phyloP scores from a whole-genome alignment of 2,888 invertebrate species.

The Tetropium fuscum region DNA sequence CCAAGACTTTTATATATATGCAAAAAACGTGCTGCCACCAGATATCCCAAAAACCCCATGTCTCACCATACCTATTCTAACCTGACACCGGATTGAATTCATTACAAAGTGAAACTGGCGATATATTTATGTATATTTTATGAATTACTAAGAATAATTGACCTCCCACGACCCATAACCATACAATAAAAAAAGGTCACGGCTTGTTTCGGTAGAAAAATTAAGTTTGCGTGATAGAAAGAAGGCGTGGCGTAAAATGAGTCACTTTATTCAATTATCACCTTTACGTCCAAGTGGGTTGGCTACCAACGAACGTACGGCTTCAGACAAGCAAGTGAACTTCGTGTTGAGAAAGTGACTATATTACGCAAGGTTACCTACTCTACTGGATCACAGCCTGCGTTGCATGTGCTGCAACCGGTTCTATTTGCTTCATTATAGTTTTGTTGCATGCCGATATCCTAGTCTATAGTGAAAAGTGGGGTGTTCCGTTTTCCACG shows the following conservation, averaged over 20 bases:
- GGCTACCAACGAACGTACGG: neutral
- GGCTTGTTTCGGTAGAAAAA: neutral
- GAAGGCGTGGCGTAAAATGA: neutral
- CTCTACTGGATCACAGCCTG: no score
- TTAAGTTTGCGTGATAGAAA: neutral
- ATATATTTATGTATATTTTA: no score
- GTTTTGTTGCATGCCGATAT: neutral
- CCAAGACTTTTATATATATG: no score
- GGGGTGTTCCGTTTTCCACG: no score
- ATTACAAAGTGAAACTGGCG: no score
- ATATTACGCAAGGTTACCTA: neutral
- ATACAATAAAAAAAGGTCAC: neutral
- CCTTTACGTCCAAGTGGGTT: neutral
- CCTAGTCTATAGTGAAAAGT: no score
- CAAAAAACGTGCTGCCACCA: no score
- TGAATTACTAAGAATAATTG: neutral
- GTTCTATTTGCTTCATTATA: neutral
- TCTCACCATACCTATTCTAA: no score
- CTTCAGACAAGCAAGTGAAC: neutral
- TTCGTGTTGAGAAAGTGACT: neutral
- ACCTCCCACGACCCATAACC: neutral
- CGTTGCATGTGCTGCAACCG: neutral
- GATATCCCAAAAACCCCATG: no score
- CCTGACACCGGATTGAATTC: no score
- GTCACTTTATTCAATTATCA: neutral